phyloP scores from a whole-genome alignment of 2,797 vertebrate species.

The Pterois miles region DNA sequence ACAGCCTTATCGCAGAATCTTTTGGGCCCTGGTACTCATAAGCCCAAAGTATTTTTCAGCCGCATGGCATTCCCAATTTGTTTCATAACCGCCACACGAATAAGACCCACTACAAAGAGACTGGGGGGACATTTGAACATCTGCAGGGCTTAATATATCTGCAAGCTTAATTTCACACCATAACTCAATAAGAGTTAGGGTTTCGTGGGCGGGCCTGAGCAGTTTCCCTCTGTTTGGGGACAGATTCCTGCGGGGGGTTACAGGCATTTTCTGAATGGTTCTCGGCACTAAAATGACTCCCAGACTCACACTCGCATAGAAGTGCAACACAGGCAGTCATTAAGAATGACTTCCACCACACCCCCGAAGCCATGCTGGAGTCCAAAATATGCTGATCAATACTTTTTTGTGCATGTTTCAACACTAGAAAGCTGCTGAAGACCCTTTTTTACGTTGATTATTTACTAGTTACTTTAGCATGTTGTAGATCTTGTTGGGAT shows the following conservation, averaged over 20 bases:
- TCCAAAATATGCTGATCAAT: neutral
- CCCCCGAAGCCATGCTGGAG: slow-evolving; percentile 9
- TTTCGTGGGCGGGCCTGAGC: slow-evolving; percentile 44
- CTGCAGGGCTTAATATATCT: slow-evolving; percentile 71
- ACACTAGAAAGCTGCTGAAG: neutral
- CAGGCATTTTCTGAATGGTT: slow-evolving; percentile 71
- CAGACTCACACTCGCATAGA: neutral
- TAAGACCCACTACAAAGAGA: slow-evolving; percentile 75
- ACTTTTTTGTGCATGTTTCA: neutral
- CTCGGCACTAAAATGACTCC: slow-evolving; percentile 34
- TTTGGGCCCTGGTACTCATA: slow-evolving; percentile 45
- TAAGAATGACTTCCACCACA: slow-evolving; percentile 8
- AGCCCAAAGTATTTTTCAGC: slow-evolving; percentile 62
- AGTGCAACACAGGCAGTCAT: slow-evolving; percentile 16
- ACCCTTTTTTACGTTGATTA: neutral
- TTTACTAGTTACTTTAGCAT: slow-evolving; percentile 12
- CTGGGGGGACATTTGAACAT: slow-evolving; percentile 61
- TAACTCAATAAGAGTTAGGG: slow-evolving; percentile 72
- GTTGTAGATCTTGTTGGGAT: slow-evolving; percentile 24
- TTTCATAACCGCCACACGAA: slow-evolving; percentile 63
- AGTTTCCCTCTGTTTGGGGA: slow-evolving; percentile 66
- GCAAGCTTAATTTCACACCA: slow-evolving; percentile 73
- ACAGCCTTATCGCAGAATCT: slow-evolving; percentile 41
- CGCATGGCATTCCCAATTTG: slow-evolving; percentile 61
- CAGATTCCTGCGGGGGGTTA: slow-evolving; percentile 64